These are phyloP conservation scores for Rissa tridactyla DNA, from an alignment of 2,113 vertebrate species.

Conservation along the genomic window DNA sequence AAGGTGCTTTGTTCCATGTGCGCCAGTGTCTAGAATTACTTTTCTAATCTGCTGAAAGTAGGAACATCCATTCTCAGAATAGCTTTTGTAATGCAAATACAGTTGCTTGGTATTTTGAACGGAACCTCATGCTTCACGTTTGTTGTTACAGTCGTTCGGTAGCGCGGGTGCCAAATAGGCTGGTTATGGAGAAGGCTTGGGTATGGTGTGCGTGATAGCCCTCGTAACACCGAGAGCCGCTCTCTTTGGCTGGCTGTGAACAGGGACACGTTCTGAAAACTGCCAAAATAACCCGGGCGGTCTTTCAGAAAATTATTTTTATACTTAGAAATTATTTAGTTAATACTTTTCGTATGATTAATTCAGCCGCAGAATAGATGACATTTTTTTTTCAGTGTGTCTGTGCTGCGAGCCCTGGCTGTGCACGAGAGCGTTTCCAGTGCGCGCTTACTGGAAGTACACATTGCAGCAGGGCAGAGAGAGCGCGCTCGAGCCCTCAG, in stretches of 20 bases:
- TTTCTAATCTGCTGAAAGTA: neutral
- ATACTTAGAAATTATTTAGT: neutral
- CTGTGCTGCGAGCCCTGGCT: neutral
- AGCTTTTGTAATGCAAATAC: neutral
- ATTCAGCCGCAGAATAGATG: neutral
- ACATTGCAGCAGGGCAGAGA: neutral
- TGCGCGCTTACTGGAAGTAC: neutral
- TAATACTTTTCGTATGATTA: neutral
- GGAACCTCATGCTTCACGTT: rapidly evolving
- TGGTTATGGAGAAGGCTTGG: neutral
- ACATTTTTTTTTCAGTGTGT: too few relatives aligned
- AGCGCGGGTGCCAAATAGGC: rapidly evolving
- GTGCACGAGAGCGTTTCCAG: neutral
- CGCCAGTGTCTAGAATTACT: rapidly evolving
- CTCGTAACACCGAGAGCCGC: rapidly evolving
- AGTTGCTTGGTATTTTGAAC: rapidly evolving
- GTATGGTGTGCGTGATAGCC: neutral
- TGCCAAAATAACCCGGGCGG: rapidly evolving
- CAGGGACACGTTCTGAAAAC: neutral
- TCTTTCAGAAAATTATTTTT: neutral
- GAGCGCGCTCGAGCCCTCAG: rapidly evolving
- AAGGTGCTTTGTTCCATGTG: neutral
- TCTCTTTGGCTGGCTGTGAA: neutral
- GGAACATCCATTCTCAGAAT: neutral
- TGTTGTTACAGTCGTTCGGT: rapidly evolving